These are phyloP conservation scores for Bombylius discolor DNA, from an alignment of 2,888 invertebrate genomes.

Conservation along the genomic window DNA sequence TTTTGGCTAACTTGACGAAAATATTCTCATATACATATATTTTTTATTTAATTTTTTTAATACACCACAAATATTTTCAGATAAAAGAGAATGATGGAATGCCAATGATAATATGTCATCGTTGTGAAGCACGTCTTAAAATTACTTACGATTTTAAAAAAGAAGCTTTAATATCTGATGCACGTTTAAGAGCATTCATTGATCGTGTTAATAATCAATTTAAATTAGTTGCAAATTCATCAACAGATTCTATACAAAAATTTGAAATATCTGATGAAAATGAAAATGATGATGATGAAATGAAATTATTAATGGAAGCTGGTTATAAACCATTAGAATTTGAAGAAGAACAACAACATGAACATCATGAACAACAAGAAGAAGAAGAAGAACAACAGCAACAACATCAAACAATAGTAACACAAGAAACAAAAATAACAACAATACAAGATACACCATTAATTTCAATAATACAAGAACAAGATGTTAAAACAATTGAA, in stretches of 20 bases:
- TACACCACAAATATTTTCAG: slow-evolving; percentile 14
- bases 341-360: neutral
- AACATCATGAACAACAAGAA: neutral
- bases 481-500: neutral
- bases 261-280: neutral
- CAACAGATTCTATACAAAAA: slow-evolving; percentile 7
- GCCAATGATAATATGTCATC: slow-evolving; percentile 23
- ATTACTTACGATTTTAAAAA: slow-evolving; percentile 23
- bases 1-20: no score
- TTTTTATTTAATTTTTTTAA: no score
- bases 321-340: slow-evolving; percentile 7
- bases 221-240: slow-evolving; percentile 21
- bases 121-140: slow-evolving; percentile 22
- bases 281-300: slow-evolving; percentile 11
- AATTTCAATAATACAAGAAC: no score
- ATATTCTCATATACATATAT: no score
- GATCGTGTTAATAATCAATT: slow-evolving; percentile 23
- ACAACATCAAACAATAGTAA: neutral
- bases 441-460: neutral
- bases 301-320: slow-evolving; percentile 10
- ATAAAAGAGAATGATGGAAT: slow-evolving; percentile 21
- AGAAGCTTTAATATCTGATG: slow-evolving; percentile 21
- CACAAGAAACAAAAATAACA: neutral
- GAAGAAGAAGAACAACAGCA: no score
- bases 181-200: slow-evolving; percentile 22